A percentile compares a stretch with the other conserved stretches of the same genome.
phyloP scores from a whole-genome alignment of 64 coral and sea anemone genomes.

The Anthopleura sola region DNA sequence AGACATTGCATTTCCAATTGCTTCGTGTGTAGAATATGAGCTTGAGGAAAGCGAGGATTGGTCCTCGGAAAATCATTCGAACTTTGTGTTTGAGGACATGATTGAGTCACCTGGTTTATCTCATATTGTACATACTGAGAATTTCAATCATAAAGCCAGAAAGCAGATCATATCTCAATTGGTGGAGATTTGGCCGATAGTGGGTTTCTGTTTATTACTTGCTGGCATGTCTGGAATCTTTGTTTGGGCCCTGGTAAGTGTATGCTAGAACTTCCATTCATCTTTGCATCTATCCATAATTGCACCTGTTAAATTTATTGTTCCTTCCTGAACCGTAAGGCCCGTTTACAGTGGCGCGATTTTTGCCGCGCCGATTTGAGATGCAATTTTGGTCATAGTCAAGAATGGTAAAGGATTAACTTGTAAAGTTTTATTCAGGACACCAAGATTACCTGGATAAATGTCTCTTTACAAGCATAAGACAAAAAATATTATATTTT shows the following conservation, averaged over 20 bases:
- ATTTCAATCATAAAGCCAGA: slow-evolving; percentile 26
- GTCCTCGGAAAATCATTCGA: slow-evolving; percentile 11
- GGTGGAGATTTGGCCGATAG: slow-evolving; percentile 34
- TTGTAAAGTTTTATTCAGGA: too few relatives aligned
- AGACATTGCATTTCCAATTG: slow-evolving; percentile 18
- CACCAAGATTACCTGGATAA: too few relatives aligned
- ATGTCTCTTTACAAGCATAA: too few relatives aligned
- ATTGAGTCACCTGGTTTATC: slow-evolving; percentile 22
- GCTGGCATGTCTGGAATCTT: slow-evolving; percentile 53
- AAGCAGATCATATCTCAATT: background rate
- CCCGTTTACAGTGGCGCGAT: too few relatives aligned
- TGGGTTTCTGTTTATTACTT: slow-evolving; percentile 30
- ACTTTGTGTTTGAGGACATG: background rate
- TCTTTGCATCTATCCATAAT: background rate
- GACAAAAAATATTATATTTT: too few relatives aligned
- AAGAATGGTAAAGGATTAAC: too few relatives aligned
- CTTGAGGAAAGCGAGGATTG: background rate
- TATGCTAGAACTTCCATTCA: background rate
- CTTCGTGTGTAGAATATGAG: background rate
- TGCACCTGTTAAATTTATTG: too few relatives aligned
- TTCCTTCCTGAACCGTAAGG: too few relatives aligned
- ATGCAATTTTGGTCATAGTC: too few relatives aligned
- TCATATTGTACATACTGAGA: slow-evolving; percentile 11
- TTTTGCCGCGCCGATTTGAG: too few relatives aligned
- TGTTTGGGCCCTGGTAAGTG: slow-evolving; percentile 51